phyloP scores from a whole-genome alignment of 2,113 vertebrate species.

The Melospiza georgiana region DNA sequence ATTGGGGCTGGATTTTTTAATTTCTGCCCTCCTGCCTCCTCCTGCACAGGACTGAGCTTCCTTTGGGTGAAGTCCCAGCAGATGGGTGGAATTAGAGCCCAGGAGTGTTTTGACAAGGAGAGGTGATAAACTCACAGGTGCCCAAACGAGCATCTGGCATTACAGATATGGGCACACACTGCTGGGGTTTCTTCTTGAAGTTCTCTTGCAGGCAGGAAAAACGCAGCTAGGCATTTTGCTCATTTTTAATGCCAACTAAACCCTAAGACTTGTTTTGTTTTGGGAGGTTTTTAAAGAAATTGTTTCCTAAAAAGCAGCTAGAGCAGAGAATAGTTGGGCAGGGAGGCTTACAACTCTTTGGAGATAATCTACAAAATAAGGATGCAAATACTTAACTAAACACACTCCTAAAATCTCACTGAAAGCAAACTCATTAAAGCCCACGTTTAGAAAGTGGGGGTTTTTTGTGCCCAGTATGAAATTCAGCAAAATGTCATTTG shows the following conservation, averaged over 20 bases:
- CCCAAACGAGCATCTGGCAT: not conserved
- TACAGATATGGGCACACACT: not conserved
- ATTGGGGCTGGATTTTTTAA: conserved; percentile 59
- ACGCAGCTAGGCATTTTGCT: not conserved
- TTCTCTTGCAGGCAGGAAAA: not conserved
- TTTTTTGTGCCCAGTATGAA: not conserved
- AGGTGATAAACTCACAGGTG: not conserved
- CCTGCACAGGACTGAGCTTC: not conserved
- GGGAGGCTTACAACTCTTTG: accelerated
- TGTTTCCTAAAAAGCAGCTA: not conserved
- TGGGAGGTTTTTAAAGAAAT: not conserved
- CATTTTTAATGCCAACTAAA: not conserved
- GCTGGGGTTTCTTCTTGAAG: not conserved
- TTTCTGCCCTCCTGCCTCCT: conserved; percentile 54
- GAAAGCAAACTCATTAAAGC: not conserved
- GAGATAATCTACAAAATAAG: not conserved
- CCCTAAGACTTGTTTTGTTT: not conserved
- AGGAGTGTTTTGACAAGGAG: not conserved
- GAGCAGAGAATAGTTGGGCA: not conserved
- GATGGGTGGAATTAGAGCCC: not conserved
- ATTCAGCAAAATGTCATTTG: not conserved
- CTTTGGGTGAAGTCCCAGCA: not conserved
- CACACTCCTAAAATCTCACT: not conserved
- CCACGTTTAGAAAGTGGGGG: accelerated
- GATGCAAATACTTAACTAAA: not conserved